A percentile compares a stretch with the other conserved stretches of the same genome.
These are phyloP conservation scores for Megastigmus dorsalis DNA, from an alignment of 2,888 invertebrate genomes.

Conservation along the genomic window DNA sequence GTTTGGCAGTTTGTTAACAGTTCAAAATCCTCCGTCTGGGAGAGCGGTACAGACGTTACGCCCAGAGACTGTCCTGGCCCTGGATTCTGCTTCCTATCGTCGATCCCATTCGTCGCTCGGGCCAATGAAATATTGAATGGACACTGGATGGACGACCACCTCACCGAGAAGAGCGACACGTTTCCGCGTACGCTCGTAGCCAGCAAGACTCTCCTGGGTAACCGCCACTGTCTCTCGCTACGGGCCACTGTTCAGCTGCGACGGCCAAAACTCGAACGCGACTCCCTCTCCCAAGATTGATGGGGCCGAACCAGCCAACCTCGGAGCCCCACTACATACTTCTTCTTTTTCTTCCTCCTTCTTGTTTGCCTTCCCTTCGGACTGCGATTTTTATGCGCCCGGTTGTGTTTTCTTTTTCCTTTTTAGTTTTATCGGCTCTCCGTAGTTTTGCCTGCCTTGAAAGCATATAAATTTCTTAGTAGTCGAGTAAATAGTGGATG, in stretches of 20 bases:
- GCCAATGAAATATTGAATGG: constrained; percentile 51
- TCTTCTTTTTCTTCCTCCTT: not conserved
- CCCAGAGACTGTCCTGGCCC: not conserved
- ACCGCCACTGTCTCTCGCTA: no score
- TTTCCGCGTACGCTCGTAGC: constrained; percentile 47
- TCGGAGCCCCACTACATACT: not conserved
- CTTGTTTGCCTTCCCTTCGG: not conserved
- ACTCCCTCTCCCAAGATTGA: constrained; percentile 14
- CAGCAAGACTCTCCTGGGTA: constrained; percentile 52
- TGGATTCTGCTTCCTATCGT: constrained; percentile 31
- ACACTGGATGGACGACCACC: constrained; percentile 51
- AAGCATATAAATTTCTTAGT: no score
- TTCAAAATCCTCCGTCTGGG: constrained; percentile 37
- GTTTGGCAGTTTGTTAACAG: constrained; percentile 51
- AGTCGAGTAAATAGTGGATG: no score
- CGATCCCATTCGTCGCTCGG: constrained; percentile 36
- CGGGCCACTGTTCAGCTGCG: no score
- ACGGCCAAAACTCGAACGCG: no score
- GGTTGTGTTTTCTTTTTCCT: no score
- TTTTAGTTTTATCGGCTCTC: no score
- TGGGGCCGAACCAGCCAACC: not conserved
- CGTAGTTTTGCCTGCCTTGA: no score
- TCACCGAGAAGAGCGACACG: constrained; percentile 44
- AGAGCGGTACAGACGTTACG: not conserved
- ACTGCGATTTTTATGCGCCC: no score